A percentile compares a stretch with the other conserved stretches of the same genome.
Evolutionary conservation across 1,140 invertebrate genomes (phyloP).

Genomic region (Bombus confusus): DNA sequence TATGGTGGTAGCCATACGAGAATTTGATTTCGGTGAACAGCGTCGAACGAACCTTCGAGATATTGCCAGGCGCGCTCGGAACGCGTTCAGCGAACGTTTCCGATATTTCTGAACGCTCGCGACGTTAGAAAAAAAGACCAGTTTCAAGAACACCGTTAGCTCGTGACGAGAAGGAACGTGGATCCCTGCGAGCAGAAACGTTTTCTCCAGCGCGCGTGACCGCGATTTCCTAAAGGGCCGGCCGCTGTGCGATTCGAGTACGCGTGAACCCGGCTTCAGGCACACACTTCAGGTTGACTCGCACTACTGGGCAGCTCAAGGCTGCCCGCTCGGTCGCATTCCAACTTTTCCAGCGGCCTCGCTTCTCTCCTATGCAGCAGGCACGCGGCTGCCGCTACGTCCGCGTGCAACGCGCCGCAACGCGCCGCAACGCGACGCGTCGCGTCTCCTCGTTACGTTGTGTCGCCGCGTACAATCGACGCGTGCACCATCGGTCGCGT

Average conservation of each 20-base stretch:
- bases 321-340: constrained; percentile 74
- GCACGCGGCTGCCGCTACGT: background rate
- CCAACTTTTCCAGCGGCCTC: constrained; percentile 67
- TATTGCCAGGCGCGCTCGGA: too few relatives aligned
- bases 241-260: background rate
- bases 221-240: constrained; percentile 2
- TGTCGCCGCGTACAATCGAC: constrained; percentile 31
- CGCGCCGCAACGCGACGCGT: background rate
- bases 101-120: too few relatives aligned
- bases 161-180: background rate
- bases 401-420: constrained; percentile 13
- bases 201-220: background rate
- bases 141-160: background rate
- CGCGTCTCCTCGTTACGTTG: constrained; percentile 41
- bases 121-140: background rate
- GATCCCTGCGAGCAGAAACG: background rate
- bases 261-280: constrained; percentile 46
- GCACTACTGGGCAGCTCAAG: constrained; percentile 73
- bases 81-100: too few relatives aligned
- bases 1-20: accelerated
- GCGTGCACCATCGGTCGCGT: constrained; percentile 8
- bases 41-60: accelerated
- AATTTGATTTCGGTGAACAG: background rate
- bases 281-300: constrained; percentile 68
- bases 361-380: constrained; percentile 59